Conservation (phyloP, 92 coral and sea anemone genomes). For the Bergia sp. region DNA sequence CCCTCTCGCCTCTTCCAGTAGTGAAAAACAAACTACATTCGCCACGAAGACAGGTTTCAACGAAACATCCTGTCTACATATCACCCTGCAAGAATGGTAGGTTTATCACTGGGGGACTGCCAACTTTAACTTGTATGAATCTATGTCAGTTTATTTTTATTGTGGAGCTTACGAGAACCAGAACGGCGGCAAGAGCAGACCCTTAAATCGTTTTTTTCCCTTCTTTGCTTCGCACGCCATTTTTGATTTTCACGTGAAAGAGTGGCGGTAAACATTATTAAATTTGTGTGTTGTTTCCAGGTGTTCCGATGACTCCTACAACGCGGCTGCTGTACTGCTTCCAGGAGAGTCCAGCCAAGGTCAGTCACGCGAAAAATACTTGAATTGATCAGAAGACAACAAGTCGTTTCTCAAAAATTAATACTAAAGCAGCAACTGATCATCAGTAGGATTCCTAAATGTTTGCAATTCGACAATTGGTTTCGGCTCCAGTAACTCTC, state of each 20-base stretch:
- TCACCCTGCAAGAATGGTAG: conserved; percentile 96
- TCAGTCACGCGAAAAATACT: conserved; percentile 21
- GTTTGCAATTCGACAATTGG: too few relatives aligned
- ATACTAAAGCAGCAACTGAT: too few relatives aligned
- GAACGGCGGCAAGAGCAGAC: too few relatives aligned
- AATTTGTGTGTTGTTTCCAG: conserved; percentile 29
- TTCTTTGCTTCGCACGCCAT: too few relatives aligned
- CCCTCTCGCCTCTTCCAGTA: conserved; percentile 94
- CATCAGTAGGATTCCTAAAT: too few relatives aligned
- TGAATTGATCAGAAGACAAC: too few relatives aligned
- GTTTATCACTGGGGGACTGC: not conserved
- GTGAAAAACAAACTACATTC: conserved; percentile 92
- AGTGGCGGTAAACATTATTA: not conserved
- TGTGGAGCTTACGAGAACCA: too few relatives aligned
- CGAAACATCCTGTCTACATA: conserved; percentile 84
- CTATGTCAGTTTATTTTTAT: too few relatives aligned
- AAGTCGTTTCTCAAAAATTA: too few relatives aligned
- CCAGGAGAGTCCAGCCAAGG: conserved; percentile 95
- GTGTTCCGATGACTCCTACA: conserved; percentile 90
- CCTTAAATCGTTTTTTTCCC: too few relatives aligned
- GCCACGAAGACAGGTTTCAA: conserved; percentile 91
- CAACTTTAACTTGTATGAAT: not conserved
- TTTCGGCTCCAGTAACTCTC: too few relatives aligned
- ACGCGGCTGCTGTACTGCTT: conserved; percentile 89
- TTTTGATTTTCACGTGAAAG: too few relatives aligned